phyloP scores from a whole-genome alignment of 2,888 invertebrate genomes.

The Escarpia spicata region DNA sequence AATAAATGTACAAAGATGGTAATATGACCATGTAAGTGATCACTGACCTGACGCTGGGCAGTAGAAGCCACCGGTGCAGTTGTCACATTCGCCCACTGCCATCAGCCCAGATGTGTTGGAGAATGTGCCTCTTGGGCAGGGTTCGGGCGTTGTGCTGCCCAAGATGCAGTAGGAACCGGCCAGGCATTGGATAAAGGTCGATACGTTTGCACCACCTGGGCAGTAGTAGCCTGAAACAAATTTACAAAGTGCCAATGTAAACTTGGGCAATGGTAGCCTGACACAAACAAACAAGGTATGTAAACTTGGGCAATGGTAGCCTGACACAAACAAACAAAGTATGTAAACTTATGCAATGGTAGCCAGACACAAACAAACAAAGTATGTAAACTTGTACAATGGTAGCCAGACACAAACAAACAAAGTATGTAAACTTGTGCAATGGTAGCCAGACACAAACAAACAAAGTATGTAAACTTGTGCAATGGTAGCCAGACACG shows the following conservation, averaged over 20 bases:
- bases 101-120: slow-evolving; percentile 52
- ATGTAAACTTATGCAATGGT: too few species aligned
- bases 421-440: too few species aligned
- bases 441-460: too few species aligned
- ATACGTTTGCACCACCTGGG: slow-evolving; percentile 49
- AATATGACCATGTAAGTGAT: slow-evolving; percentile 31
- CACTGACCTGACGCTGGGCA: slow-evolving; percentile 55
- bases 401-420: too few species aligned
- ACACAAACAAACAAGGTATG: not conserved
- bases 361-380: not conserved
- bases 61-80: slow-evolving; percentile 60
- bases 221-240: slow-evolving; percentile 59
- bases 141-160: slow-evolving; percentile 49
- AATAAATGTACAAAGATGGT: too few species aligned
- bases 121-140: slow-evolving; percentile 58
- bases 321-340: too few species aligned
- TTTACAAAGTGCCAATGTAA: too few species aligned
- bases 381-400: not conserved
- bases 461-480: too few species aligned
- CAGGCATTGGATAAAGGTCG: slow-evolving; percentile 53
- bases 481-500: too few species aligned
- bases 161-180: slow-evolving; percentile 56
- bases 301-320: too few species aligned
- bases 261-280: too few species aligned
- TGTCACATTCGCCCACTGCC: slow-evolving; percentile 49